Evolutionary conservation across 2,888 invertebrate genomes (phyloP).

Genomic region (Elgonia sp.): DNA sequence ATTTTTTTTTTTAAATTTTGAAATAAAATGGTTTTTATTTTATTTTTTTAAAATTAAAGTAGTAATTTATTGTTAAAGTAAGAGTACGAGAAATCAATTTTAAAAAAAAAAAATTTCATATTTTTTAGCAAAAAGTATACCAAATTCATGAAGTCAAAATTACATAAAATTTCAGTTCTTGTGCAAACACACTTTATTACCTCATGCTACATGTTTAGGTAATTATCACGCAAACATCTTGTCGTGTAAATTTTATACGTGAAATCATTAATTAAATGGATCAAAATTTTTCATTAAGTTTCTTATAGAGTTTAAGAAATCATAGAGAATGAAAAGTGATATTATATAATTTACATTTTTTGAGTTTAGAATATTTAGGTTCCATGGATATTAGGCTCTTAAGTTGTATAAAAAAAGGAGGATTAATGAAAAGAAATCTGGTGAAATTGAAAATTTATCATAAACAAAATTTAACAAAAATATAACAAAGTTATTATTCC

Average conservation of each 20-base stretch:
- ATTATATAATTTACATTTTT: slow-evolving; percentile 12
- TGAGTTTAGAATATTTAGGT: neutral
- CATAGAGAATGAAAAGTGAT: neutral
- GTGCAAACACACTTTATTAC: neutral
- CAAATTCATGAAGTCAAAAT: neutral
- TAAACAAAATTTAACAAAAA: too few relatives aligned
- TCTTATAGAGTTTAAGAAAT: slow-evolving; percentile 4
- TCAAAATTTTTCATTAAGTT: neutral
- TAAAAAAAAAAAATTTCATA: too few relatives aligned
- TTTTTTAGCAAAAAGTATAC: neutral
- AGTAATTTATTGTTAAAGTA: too few relatives aligned
- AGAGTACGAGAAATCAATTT: too few relatives aligned
- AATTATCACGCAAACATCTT: slow-evolving; percentile 2
- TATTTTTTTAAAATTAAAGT: too few relatives aligned
- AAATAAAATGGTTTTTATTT: too few relatives aligned
- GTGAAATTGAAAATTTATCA: too few relatives aligned
- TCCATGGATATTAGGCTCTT: too few relatives aligned
- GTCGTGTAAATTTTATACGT: neutral
- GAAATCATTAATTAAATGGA: slow-evolving; percentile 14
- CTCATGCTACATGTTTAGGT: neutral
- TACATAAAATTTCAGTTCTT: slow-evolving; percentile 14
- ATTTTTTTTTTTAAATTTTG: too few relatives aligned
- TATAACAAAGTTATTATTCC: too few relatives aligned
- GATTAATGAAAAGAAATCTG: neutral
- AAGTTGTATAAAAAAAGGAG: neutral